Conservation (phyloP, 2,888 invertebrate genomes). For the Coleophora flavipennella region DNA sequence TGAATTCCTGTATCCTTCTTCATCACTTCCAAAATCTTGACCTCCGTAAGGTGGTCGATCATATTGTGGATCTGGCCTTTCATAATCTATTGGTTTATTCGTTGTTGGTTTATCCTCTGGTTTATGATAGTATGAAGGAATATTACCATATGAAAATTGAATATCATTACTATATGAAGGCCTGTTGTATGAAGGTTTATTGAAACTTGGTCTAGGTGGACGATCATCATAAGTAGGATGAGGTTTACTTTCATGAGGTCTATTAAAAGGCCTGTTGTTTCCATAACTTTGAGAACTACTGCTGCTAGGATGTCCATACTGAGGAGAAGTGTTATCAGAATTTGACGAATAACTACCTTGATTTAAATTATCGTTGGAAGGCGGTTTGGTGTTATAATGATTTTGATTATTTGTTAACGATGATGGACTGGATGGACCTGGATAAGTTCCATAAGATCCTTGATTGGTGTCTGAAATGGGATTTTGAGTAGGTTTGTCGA, state of each 20-base stretch:
- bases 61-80: slow-evolving; percentile 2
- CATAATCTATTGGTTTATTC: neutral
- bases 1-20: too few relatives aligned
- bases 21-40: slow-evolving; percentile 2
- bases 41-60: slow-evolving; percentile 6
- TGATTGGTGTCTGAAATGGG: neutral
- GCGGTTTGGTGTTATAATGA: too few relatives aligned
- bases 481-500: too few relatives aligned
- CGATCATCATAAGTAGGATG: slow-evolving; percentile 7
- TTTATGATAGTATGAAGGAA: slow-evolving; percentile 12
- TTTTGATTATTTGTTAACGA: too few relatives aligned
- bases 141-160: slow-evolving; percentile 8
- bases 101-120: neutral
- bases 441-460: slow-evolving; percentile 3
- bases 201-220: slow-evolving; percentile 12
- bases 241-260: neutral
- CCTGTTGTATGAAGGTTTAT: slow-evolving; percentile 8
- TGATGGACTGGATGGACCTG: slow-evolving; percentile 4
- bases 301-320: slow-evolving; percentile 4
- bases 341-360: too few relatives aligned
- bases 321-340: too few relatives aligned
- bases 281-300: slow-evolving; percentile 1
- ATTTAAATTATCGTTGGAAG: too few relatives aligned
- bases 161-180: slow-evolving; percentile 12
- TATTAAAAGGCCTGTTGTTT: slow-evolving; percentile 11